Evolutionary conservation across 2,113 vertebrate genomes (phyloP), one percentile per base, ranked within the genome.

Genomic region (Lota lota): DNA sequence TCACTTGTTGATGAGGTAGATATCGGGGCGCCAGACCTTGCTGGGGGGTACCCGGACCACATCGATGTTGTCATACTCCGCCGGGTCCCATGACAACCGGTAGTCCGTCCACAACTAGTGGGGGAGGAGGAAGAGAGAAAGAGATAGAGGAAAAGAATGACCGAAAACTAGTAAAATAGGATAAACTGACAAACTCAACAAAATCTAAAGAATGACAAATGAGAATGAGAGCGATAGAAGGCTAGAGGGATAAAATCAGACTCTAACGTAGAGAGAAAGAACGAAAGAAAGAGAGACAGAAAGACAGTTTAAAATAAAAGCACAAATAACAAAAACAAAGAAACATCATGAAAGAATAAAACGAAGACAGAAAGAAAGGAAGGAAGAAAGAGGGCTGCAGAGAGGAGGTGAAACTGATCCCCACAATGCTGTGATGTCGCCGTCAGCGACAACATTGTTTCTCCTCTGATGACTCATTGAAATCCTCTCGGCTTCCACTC

Each of bases 1-100:
- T 68, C 62, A 96, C 95, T 96, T 97, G 88, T 97, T 97, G 61
- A 95, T 88, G 20, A 97, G 92, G 73, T 94, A 92, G 0, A 97
- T 91, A 60, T 97, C 95, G 0, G 95, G 95, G 19, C 92, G 92
- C 95, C 95, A 97, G 51, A 97, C 85, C 11, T 91, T 89, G 5
- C 8, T 65, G 0, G 94, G 66, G 0, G 89, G 72, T 28, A 95
- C 75, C 14, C 94, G 83, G 7, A 96, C 19, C 22, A 92, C 89
- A 5, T 93, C 80, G 11, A 95, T 92, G 3, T 89, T 91, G 0
- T 89, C 84, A 0, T 94, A 18, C 1, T 94, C 69, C 4, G 80
- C 87, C 0, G 93, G 93, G 17, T 93, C 83, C 95, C 95, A 97
- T 47, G 78, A 79, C 73, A 97, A 79, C 14, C 94, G 91, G 66